Conservation (phyloP, 35 echinoderm and acorn worm species). For the Ophioderma brevispina region DNA sequence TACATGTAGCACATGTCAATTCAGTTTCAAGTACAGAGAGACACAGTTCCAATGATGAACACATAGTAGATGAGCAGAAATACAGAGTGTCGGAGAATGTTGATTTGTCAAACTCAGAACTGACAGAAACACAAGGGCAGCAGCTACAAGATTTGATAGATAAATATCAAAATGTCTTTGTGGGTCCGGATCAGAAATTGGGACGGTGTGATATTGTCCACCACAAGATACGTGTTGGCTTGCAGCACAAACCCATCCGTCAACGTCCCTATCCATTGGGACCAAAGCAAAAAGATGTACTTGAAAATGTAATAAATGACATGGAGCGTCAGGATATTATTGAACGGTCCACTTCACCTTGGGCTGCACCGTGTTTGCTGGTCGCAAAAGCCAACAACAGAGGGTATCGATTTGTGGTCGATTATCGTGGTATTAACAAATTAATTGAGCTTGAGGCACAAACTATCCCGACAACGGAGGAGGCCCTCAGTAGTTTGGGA, state of each 20-base stretch:
- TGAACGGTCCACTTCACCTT: not conserved
- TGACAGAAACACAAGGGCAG: not conserved
- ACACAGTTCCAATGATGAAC: no score
- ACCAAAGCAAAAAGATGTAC: not conserved
- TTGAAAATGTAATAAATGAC: not conserved
- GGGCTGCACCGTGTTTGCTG: not conserved
- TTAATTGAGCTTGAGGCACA: conserved; percentile 16
- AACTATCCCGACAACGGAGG: conserved; percentile 5
- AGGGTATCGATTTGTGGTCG: conserved; percentile 29
- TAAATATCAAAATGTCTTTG: not conserved
- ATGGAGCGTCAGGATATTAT: not conserved
- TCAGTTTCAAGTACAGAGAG: no score
- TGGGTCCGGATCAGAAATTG: not conserved
- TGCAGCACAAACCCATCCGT: not conserved
- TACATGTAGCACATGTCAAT: no score
- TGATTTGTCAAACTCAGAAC: not conserved
- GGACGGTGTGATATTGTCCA: not conserved
- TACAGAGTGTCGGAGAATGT: not conserved
- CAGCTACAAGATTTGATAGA: not conserved
- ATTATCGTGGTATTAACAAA: conserved; percentile 34
- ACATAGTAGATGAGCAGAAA: no score
- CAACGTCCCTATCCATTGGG: not conserved
- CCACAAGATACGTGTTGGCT: not conserved
- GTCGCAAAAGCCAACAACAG: not conserved
- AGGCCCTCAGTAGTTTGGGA: not conserved